Base-by-base conservation (phyloP, 2,888 invertebrate genomes). In the Drosophila multiciliata region DNA sequence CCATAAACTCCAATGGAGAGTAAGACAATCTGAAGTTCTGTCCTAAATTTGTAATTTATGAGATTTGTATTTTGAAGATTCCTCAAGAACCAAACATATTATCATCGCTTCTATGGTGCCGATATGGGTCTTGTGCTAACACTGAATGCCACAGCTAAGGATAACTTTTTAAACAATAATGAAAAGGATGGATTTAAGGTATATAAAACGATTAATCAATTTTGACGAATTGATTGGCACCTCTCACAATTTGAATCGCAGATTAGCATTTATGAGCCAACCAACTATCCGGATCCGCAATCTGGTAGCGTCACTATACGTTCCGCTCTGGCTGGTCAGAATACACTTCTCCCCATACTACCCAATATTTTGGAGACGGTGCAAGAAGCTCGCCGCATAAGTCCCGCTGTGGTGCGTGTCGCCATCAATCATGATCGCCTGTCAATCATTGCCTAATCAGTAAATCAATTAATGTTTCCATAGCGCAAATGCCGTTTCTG, bases 401-500 rank as follows among this genome's bases (percentile, higher is more conserved):
- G 79, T 15, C 72, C 63, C 52, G 40, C 45, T 1, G 73, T 75
- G 80, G 85, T 86, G 52, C 20, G 81, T 60, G 35, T 29, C 11
- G 1, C 3, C 15, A 45, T 23, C 45, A 45, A 45, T 45, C 15
- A 23, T n/a, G 12, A 7, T 29, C 45, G 26, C 32, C 15, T 20
- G 38, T 45, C 35, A 58, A 36, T 55, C 17, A 53, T 36, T 64
- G 32, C 49, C 57, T 57, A 63, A 54, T 73, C 58, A 75, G 57
- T 58, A 36, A 60, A 49, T 55, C 45, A 55, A 49, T 64, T 35
- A 60, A 26, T 20, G n/a, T 48, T 11, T 50, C 35, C 4, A 23
- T 91, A 95, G 94, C 93, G 95, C 55, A 93, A 94, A 65, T 95
- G 95, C 71, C 91, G 94, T 4, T 95, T 95, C 74, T 83, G 89